Conservation (phyloP, 2,888 invertebrate species). For the Cistogaster globosa region DNA sequence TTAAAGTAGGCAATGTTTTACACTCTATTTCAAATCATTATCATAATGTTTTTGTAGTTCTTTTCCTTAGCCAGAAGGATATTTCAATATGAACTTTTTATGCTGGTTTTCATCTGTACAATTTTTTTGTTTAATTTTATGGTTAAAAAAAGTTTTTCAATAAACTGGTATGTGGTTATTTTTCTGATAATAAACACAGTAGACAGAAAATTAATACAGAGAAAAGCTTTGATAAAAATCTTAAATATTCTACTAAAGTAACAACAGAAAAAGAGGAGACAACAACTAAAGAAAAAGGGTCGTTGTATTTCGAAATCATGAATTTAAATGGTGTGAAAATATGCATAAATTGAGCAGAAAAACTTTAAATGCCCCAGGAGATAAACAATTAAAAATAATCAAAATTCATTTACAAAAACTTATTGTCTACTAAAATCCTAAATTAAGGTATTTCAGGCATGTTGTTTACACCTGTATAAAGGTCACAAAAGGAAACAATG, state of each 20-base stretch:
- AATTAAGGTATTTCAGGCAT: conserved; percentile 4
- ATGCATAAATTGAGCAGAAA: conserved; percentile 16
- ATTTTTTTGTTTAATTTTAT: conserved; percentile 8
- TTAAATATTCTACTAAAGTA: conserved; percentile 42
- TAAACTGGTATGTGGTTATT: conserved; percentile 59
- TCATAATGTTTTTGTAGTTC: conserved; percentile 58
- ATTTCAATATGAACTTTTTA: conserved; percentile 30
- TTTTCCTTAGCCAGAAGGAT: conserved; percentile 40
- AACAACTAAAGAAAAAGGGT: conserved; percentile 29
- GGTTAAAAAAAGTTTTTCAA: conserved; percentile 66
- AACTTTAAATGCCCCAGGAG: conserved; percentile 20
- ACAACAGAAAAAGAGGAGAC: conserved; percentile 18
- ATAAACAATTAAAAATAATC: conserved; percentile 57
- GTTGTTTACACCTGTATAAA: conserved; percentile 9
- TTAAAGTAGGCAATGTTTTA: conserved; percentile 68
- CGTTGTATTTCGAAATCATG: conserved; percentile 53
- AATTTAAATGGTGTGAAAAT: conserved; percentile 60
- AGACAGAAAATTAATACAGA: conserved; percentile 14
- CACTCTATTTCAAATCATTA: conserved; percentile 70
- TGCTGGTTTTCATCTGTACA: not conserved
- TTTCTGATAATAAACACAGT: conserved; percentile 32
- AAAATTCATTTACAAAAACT: conserved; percentile 53
- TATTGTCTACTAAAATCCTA: conserved; percentile 36
- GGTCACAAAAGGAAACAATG: not conserved
- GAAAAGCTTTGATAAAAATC: conserved; percentile 47